Conservation (phyloP, 2,797 vertebrate species). For the Thamnophis elegans region DNA sequence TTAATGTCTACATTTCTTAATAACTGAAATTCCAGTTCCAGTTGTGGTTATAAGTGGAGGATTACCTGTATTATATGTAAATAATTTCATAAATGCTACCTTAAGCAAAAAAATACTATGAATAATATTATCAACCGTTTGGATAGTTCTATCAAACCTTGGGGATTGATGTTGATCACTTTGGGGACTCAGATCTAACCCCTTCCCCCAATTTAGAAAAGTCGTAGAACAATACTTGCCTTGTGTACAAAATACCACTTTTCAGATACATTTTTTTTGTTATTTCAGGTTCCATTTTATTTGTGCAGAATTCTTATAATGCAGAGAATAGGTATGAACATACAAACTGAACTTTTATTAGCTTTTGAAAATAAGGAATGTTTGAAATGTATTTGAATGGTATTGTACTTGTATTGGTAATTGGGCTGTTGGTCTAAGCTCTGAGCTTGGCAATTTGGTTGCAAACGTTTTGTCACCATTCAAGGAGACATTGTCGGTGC, state of each 20-base stretch:
- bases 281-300: slow-evolving; percentile 26
- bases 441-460: too few relatives aligned
- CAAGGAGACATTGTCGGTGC: too few relatives aligned
- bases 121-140: not conserved
- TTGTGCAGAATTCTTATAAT: slow-evolving; percentile 24
- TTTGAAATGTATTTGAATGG: too few relatives aligned
- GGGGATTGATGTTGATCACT: not conserved
- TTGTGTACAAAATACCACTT: not conserved
- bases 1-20: not conserved
- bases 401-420: too few relatives aligned
- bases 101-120: not conserved
- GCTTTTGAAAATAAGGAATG: not conserved
- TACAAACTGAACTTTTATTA: not conserved
- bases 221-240: not conserved
- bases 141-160: not conserved
- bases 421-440: too few relatives aligned
- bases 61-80: not conserved
- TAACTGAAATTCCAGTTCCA: not conserved
- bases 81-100: not conserved
- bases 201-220: not conserved
- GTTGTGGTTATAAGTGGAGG: not conserved
- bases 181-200: not conserved
- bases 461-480: too few relatives aligned
- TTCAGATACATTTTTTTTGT: slow-evolving; percentile 9
- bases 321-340: slow-evolving; percentile 31